Conservation (phyloP, 1,140 invertebrate genomes). For the Drosophila navojoa region DNA sequence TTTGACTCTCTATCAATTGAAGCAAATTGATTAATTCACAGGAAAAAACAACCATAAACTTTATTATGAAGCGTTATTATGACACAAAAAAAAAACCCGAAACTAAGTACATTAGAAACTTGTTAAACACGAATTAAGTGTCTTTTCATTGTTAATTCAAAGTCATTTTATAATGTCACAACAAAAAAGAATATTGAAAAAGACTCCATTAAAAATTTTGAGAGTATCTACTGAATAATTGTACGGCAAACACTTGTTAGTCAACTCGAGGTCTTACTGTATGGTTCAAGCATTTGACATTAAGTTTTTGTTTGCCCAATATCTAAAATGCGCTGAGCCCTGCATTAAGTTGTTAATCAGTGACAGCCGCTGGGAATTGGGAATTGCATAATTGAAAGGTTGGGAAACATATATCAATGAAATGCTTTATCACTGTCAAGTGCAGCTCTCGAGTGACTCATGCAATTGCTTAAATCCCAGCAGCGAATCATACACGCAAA, state of each 20-base stretch:
- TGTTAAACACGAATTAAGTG: background rate
- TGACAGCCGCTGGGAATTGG: conserved; percentile 25
- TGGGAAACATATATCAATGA: conserved; percentile 45
- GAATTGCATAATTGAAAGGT: conserved; percentile 37
- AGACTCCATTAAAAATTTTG: background rate
- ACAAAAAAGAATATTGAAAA: background rate
- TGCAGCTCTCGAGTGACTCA: conserved; percentile 29
- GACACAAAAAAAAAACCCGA: too few relatives aligned
- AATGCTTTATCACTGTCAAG: conserved; percentile 39
- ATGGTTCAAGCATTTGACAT: conserved; percentile 8
- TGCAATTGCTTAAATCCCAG: conserved; percentile 26
- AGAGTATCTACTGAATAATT: background rate
- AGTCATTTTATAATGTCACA: too few relatives aligned
- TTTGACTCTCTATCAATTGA: too few relatives aligned
- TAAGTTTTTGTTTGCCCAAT: conserved; percentile 19
- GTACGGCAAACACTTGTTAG: background rate
- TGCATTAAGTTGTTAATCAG: conserved; percentile 37
- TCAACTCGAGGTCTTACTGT: conserved; percentile 1
- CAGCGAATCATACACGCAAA: conserved; percentile 11
- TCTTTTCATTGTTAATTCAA: background rate
- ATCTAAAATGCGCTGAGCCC: conserved; percentile 11
- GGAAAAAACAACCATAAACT: too few relatives aligned
- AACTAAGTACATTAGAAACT: too few relatives aligned
- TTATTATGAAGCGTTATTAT: too few relatives aligned
- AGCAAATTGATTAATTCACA: too few relatives aligned